phyloP scores from a whole-genome alignment of 92 coral and sea anemone species.

The Scolanthus callimorphus region DNA sequence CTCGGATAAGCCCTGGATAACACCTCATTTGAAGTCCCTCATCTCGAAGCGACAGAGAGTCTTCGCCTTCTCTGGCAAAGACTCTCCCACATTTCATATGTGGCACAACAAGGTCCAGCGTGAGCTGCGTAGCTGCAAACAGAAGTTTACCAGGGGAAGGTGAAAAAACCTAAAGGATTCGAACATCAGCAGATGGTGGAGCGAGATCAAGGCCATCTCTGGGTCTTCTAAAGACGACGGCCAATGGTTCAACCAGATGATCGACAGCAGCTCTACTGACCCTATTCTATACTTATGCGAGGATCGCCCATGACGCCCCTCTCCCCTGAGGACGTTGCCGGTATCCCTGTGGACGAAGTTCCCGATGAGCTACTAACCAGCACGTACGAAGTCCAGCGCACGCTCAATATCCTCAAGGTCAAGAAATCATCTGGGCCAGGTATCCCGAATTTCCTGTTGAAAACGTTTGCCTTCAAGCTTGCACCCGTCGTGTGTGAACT shows the following conservation, averaged over 20 bases:
- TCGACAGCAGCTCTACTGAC: slow-evolving; percentile 4
- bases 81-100: slow-evolving; percentile 9
- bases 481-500: no score
- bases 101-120: slow-evolving; percentile 2
- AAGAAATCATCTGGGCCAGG: not conserved
- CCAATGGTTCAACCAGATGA: not conserved
- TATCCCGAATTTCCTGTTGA: no score
- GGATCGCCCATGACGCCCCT: no score
- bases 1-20: no score
- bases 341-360: slow-evolving; percentile 2
- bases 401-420: slow-evolving; percentile 1
- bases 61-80: slow-evolving; percentile 1
- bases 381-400: slow-evolving; percentile 3
- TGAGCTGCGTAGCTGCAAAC: no score
- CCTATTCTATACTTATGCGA: not conserved
- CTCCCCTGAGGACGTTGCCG: no score
- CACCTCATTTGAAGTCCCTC: no score
- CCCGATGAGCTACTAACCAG: not conserved
- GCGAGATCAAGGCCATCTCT: no score
- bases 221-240: no score
- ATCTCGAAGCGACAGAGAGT: no score
- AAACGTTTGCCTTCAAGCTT: no score
- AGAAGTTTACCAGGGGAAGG: slow-evolving; percentile 1
- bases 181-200: no score
- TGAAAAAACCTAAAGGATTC: slow-evolving; percentile 1